Base-by-base conservation (phyloP, 64 coral and sea anemone species). In the Pachyseris speciosa region DNA sequence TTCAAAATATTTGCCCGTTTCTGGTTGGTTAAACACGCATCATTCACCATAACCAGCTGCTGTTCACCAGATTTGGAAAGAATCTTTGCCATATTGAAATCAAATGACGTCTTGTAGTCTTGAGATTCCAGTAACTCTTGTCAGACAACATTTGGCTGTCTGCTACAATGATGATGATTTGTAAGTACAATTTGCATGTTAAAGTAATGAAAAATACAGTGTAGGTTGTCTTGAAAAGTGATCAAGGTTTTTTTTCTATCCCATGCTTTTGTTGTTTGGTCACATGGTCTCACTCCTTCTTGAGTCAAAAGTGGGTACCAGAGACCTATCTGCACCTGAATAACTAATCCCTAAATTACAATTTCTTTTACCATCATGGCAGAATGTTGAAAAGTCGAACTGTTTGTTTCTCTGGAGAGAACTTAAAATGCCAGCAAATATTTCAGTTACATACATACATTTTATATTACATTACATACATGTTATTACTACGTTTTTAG, bases 101-200 rank as follows among this genome's bases (percentile, higher is more conserved):
- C n/a, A n/a, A n/a, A n/a, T n/a, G n/a, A n/a, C n/a, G n/a, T n/a
- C n/a, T n/a, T n/a, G n/a, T n/a, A n/a, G n/a, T n/a, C n/a, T n/a
- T n/a, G 67, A 40, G 34, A 71, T 71, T 39, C 37, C 67, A 71
- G 67, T 71, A 71, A 71, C 67, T 40, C 67, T 71, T 71, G 67
- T 71, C 67, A 71, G 67, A 71, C 36, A 71, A 71, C 33, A 70
- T 68, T 63, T 63, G 59, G 59, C 59, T 63, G 59, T 27, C 59
- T 63, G 59, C 59, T 63, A n/a, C 59, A 63, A 63, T 63, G 24
- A 27, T 9, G 24, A 63, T 63, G 59, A 63, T 25, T 63, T 63
- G 59, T 63, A 25, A 63, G 59, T 63, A 63, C 59, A 63, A 25
- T 63, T 63, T 25, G 22, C 59, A 63, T 63, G 19, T 63, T 63